Conservation (phyloP, 2,797 vertebrate species). For the Macropodus opercularis region DNA sequence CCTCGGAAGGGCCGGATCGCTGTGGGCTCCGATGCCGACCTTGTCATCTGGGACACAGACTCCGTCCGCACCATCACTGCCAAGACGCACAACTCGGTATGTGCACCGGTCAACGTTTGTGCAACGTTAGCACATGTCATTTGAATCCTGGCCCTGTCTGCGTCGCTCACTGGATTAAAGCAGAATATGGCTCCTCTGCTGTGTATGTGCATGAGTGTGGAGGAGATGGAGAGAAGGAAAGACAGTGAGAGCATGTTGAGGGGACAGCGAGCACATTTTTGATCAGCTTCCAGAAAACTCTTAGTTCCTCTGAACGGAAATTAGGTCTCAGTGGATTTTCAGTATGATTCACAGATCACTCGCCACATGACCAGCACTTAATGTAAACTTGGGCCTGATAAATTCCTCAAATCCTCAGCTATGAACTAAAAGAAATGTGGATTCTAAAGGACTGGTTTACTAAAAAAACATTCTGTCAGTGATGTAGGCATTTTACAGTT, state of each 20-base stretch:
- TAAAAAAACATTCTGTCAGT: background rate
- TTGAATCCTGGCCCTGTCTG: background rate
- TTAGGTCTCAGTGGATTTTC: conserved; percentile 69
- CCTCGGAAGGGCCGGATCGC: conserved; percentile 96
- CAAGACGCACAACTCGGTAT: conserved; percentile 95
- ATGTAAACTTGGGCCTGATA: conserved; percentile 31
- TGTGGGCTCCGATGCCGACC: conserved; percentile 92
- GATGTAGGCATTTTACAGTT: conserved; percentile 16
- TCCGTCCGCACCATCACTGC: conserved; percentile 92
- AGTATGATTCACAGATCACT: conserved; percentile 32
- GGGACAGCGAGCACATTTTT: conserved; percentile 56
- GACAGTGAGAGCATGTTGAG: conserved; percentile 3
- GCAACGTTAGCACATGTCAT: background rate
- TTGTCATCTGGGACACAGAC: conserved; percentile 98
- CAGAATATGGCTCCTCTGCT: conserved; percentile 17
- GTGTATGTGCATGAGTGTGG: conserved; percentile 29
- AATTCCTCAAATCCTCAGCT: conserved; percentile 25
- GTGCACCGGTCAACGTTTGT: conserved; percentile 6
- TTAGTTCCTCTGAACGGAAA: conserved; percentile 69
- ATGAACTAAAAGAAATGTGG: background rate
- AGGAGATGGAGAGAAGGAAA: conserved; percentile 13
- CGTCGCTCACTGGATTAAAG: background rate
- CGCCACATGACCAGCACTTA: conserved; percentile 27
- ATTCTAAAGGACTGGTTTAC: conserved; percentile 4
- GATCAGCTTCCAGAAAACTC: conserved; percentile 61